Base-by-base conservation (phyloP, 2,797 vertebrate genomes). In the Scolopax bukidnonensis region DNA sequence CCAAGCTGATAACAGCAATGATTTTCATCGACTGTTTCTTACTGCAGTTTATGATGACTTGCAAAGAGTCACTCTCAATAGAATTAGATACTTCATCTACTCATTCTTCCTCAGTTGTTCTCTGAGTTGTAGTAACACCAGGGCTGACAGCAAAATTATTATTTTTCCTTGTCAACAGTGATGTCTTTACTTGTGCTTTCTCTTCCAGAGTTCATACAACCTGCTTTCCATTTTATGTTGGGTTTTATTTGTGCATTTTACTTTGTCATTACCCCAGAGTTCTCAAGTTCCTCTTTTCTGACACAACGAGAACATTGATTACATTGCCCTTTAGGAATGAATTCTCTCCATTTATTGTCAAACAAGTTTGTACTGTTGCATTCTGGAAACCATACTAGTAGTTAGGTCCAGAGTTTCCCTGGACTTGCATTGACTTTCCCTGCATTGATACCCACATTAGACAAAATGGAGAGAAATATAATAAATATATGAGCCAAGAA, bases 81-180 rank as follows among this genome's bases (percentile, higher is more conserved):
- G 75, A 87, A 93, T 94, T 94, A 93, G 68, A 43, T 89, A 85
- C 75, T 96, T 91, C 86, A 68, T 77, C 87, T 87, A 40, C 41
- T 95, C 84, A 47, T 91, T 87, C 68, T 93, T 93, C 79, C 68
- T 87, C 67, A 54, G 84, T 89, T 95, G 76, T 89, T 94, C 87
- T 68, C 89, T 33, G 61, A 87, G 20, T 91, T 96, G 82, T 89
- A 87, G 45, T 93, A 95, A 78, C 73, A 78, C 45, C 21, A 57
- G 30, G 87, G 16, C 38, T 93, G 96, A 94, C 91, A 92, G 63
- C 57, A 92, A 95, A 96, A 93, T 96, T 94, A 94, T 51, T 95
- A 75, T 93, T 61, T 91, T 95, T 85, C 14, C 84, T 64, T 94
- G 82, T 95, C 91, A 94, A 89, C 32, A 91, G 50, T 80, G 41